A percentile compares a stretch with the other conserved stretches of the same genome.
These are phyloP conservation scores for Archegozetes longisetosus DNA, from an alignment of 1,140 invertebrate species.

Conservation along the genomic window DNA sequence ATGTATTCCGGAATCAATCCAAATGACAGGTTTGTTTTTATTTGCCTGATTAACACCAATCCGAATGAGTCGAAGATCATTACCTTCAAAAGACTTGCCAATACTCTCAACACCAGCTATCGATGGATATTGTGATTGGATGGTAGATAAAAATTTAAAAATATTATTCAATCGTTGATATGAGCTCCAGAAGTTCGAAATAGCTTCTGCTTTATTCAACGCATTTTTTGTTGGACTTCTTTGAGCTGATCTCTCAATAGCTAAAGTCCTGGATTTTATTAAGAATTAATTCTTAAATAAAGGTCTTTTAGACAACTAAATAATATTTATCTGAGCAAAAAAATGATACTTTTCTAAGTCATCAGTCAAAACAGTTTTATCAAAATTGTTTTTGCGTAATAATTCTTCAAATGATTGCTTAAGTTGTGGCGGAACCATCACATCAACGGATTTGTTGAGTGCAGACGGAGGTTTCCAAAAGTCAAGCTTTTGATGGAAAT, in stretches of 20 bases:
- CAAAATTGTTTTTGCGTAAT: not conserved
- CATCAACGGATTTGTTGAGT: conserved; percentile 44
- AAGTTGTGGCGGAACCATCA: conserved; percentile 48
- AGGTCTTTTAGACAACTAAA: no score
- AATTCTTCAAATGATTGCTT: conserved; percentile 22
- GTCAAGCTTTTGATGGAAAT: conserved; percentile 24
- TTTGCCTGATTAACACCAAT: not conserved
- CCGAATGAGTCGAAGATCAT: conserved; percentile 3
- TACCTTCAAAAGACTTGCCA: conserved; percentile 16
- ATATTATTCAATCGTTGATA: conserved; percentile 27
- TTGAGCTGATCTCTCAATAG: not conserved
- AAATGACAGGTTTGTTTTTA: conserved; percentile 35
- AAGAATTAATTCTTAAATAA: no score
- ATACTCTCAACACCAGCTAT: conserved; percentile 30
- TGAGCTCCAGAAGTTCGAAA: not conserved
- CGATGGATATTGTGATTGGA: conserved; percentile 31
- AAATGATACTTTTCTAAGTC: not conserved
- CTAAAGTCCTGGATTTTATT: not conserved
- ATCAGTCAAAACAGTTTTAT: not conserved
- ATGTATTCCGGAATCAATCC: conserved; percentile 54
- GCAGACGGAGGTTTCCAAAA: conserved; percentile 36
- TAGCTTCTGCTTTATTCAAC: not conserved
- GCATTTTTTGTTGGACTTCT: not conserved
- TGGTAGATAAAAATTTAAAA: conserved; percentile 28
- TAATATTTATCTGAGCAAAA: no score